Base-by-base conservation (phyloP, 2,113 vertebrate genomes). In the Oryctolagus cuniculus region DNA sequence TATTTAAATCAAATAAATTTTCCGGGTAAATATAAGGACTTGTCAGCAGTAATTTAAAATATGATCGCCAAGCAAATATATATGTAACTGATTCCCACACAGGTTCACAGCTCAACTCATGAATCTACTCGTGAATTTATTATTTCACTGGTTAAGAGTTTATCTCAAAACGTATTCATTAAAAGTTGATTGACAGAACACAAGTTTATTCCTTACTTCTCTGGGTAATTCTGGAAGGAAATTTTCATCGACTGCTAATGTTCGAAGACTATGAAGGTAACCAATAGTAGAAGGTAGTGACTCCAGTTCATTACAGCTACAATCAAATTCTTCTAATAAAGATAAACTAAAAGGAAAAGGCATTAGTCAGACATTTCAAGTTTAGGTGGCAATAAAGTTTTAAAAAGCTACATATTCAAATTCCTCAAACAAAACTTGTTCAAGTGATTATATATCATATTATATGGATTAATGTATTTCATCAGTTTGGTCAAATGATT, bases 281-380 rank as follows among this genome's bases (percentile, higher is more conserved):
- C 99, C 99, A 3, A 99, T 99, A 81, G 99, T 99, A 63, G 99
- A 98, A 94, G 99, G 99, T 63, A 99, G 98, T 0, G 98, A 98
- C 97, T 99, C 99, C 98, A 99, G 96, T 97, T 99, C 99, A 92
- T 99, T 99, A 97, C 99, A 99, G 98, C 99, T 99, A 97, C 99
- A 99, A 98, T 99, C 99, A 96, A 99, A 99, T 96, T 99, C 99
- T 98, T 99, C 99, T 98, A 99, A 96, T 83, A 99, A 97, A 97
- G 99, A 99, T 96, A 99, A 98, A 98, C 99, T 99, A 98, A 61
- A 98, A n/a, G 3, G 95, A 84, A 97, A 97, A 90, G 1, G 91
- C 0, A 84, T 85, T 11, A 87, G 36, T 98, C 91, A 98, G 96
- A 74, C 29, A 83, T 75, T 70, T 19, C 10, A 67, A 36, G 4